Evolutionary conservation across 2,888 invertebrate species (phyloP).

Genomic region (Drosophila anomelani): DNA sequence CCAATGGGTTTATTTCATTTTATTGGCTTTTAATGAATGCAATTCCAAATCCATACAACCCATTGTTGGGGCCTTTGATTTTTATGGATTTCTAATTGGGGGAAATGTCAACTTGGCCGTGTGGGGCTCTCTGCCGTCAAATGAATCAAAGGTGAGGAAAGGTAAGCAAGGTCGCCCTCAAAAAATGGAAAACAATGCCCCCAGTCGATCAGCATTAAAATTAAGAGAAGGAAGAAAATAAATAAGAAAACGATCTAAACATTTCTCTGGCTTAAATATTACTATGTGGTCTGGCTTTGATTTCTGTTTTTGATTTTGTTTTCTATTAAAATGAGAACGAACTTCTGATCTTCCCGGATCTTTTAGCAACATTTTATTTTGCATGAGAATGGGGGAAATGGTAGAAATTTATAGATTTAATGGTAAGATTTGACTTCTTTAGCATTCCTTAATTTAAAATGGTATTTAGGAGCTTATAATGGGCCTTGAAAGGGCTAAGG

Average conservation of each 20-base stretch:
- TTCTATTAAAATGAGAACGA: constrained; percentile 1
- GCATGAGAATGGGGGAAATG: constrained; percentile 27
- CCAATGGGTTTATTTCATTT: constrained; percentile 76
- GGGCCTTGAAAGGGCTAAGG: neutral
- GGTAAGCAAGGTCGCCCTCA: constrained; percentile 46
- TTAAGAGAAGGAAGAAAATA: neutral
- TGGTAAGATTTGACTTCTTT: neutral
- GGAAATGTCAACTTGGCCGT: constrained; percentile 24
- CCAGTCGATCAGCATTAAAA: neutral
- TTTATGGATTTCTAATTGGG: constrained; percentile 72
- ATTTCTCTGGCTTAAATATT: constrained; percentile 2
- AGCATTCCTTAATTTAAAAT: neutral
- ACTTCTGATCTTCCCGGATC: neutral
- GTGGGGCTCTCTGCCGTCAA: constrained; percentile 14
- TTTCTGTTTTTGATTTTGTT: too few relatives aligned
- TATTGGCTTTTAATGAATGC: constrained; percentile 71
- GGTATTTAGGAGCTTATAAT: neutral
- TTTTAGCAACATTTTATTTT: neutral
- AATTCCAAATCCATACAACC: constrained; percentile 39
- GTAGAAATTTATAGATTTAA: neutral
- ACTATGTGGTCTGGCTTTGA: neutral
- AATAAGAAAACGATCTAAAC: constrained; percentile 3
- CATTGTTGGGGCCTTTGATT: constrained; percentile 53
- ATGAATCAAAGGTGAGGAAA: constrained; percentile 23
- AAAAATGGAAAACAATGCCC: constrained; percentile 10